Base-by-base conservation (phyloP, 1,140 invertebrate genomes). In the Chrysoperla carnea region DNA sequence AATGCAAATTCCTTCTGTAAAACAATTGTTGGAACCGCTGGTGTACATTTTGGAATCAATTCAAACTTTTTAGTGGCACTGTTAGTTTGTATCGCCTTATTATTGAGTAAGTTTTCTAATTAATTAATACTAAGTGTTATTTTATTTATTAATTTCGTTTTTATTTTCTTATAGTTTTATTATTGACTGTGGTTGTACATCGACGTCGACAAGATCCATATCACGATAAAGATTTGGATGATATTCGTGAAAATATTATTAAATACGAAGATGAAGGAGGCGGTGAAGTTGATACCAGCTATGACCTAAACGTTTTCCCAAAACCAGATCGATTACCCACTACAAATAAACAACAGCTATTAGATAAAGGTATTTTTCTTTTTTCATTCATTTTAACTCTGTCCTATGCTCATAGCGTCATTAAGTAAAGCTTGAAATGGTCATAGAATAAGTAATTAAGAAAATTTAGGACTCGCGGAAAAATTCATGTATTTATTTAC, bases 261-360 rank as follows among this genome's bases (percentile, higher is more conserved):
- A 88, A 88, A 52, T 96, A 97, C 55, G 88, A 94, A 59, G 93
- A 96, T 53, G 92, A 97, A 65, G 92, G 92, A 31, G 91, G 88
- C 54, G 91, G 91, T 50, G 91, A 96, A 62, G 85, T 87, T 11
- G 92, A 97, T 55, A 85, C 89, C 1, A 86, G 84, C 6, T 97
- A 90, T 58, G 92, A 97, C 59, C 70, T 97, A 13, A 87, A 82
- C 48, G 85, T 92, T n/a, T 67, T 97, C 2, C 66, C 84, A 43
- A 64, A 23, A 62, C 17, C 17, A 64, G 40, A 72, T 77, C 60
- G 77, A 78, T 36, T 73, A 76, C 48, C 70, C 68, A 8, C 70
- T 68, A 11, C 17, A 23, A 23, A 23, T 36, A 36, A 36, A n/a
- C 35, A 36, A 36, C 11, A 14, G 11, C 13, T 36, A 36, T 36